phyloP scores from a whole-genome alignment of 2,113 vertebrate species.

The Cavia porcellus region DNA sequence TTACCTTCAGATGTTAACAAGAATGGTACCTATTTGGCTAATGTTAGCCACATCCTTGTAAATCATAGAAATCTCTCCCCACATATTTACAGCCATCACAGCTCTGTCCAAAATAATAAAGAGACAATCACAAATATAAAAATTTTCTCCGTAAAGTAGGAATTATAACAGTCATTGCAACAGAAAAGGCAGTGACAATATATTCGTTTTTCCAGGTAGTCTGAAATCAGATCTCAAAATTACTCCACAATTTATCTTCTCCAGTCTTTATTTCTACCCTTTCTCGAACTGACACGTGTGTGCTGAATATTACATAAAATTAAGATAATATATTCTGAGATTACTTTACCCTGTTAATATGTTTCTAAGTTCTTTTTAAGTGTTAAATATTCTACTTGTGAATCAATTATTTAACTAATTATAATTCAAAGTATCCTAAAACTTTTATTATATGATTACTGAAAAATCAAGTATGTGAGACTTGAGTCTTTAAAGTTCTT shows the following conservation, averaged over 20 bases:
- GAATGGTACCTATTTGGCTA: background rate
- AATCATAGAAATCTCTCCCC: background rate
- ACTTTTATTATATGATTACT: background rate
- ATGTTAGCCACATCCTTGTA: background rate
- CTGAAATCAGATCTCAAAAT: background rate
- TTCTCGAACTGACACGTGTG: background rate
- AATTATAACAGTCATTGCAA: background rate
- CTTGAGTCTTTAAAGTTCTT: background rate
- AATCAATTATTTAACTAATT: constrained; percentile 26
- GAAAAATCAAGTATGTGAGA: background rate
- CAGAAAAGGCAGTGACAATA: background rate
- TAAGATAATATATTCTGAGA: background rate
- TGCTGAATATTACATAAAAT: constrained; percentile 25
- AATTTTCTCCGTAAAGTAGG: background rate
- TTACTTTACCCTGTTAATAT: background rate
- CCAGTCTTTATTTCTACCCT: background rate
- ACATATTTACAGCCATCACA: background rate
- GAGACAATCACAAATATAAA: background rate
- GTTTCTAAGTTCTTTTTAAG: background rate
- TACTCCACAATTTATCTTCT: background rate
- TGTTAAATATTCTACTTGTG: background rate
- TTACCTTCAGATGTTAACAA: background rate
- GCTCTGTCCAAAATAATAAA: background rate
- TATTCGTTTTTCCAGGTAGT: background rate
- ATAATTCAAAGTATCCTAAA: background rate